Percentiles rank a stretch among this genome's conserved stretches.
Evolutionary conservation across 2,113 vertebrate genomes (phyloP).

Genomic region (Paramisgurnus dabryanus): DNA sequence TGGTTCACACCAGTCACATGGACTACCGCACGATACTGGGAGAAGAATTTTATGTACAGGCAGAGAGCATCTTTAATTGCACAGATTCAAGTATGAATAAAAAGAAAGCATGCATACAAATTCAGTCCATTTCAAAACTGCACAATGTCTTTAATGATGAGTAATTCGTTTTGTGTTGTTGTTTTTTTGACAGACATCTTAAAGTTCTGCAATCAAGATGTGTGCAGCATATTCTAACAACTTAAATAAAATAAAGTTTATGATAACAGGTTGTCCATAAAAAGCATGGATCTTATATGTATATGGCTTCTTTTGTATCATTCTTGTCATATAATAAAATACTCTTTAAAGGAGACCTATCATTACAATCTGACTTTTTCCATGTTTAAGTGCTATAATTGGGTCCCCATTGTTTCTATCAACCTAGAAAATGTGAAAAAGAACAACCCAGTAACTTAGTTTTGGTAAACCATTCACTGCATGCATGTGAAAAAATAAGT

Average conservation of each 20-base stretch:
- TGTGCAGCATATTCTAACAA: constrained; percentile 72
- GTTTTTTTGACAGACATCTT: constrained; percentile 68
- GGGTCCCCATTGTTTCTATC: no score
- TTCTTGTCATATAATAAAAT: constrained; percentile 14
- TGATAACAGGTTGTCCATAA: not conserved
- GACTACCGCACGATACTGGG: constrained; percentile 81
- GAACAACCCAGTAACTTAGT: no score
- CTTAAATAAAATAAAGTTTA: not conserved
- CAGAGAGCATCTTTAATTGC: constrained; percentile 83
- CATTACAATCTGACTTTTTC: no score
- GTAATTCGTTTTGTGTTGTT: not conserved
- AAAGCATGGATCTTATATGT: not conserved
- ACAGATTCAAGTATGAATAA: constrained; percentile 78
- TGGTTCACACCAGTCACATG: constrained; percentile 79
- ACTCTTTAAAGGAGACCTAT: not conserved
- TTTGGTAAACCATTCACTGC: no score
- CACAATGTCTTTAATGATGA: not conserved
- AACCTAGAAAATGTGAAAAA: no score
- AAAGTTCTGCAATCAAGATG: constrained; percentile 75
- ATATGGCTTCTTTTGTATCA: not conserved
- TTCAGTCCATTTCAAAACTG: not conserved
- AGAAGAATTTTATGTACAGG: constrained; percentile 73
- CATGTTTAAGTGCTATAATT: no score
- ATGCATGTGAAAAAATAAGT: no score
- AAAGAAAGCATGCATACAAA: not conserved